phyloP scores from a whole-genome alignment of 2,113 vertebrate species.

The pig (Sus scrofa) region T2T-Sscrofa CM000826.6:136002001-136002500 shows the following conservation, averaged over 20 bases:
- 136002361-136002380: background rate
- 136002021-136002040: background rate
- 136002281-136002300: background rate
- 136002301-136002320: background rate
- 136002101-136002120: background rate
- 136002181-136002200: background rate
- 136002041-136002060: constrained; percentile 21
- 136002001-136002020: background rate
- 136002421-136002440: background rate
- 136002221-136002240: background rate
- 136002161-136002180: background rate
- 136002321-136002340: background rate
- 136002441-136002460: background rate
- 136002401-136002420: background rate
- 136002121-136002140: background rate
- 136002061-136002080: background rate
- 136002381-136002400: background rate
- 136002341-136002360: background rate
- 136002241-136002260: background rate
- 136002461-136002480: background rate
- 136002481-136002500: background rate
- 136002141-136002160: background rate
- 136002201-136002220: background rate
- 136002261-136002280: background rate
- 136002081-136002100: background rate